Evolutionary conservation across 1,140 invertebrate genomes (phyloP).

Genomic region (Lordiphosa clarofinis): DNA sequence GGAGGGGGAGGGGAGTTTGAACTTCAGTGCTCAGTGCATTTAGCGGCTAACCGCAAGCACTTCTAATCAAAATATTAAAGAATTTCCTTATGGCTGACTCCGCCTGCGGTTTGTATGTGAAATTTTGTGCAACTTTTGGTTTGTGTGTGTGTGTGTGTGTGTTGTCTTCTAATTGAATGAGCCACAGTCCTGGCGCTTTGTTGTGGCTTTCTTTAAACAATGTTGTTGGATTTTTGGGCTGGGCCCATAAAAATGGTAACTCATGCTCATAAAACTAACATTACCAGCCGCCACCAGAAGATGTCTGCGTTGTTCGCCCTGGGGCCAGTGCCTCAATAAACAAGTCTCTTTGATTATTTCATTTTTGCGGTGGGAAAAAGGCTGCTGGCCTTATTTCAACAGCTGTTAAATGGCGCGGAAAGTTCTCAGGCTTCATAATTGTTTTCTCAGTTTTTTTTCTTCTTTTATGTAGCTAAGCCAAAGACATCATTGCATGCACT

Average conservation of each 20-base stretch:
- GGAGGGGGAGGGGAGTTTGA: background rate
- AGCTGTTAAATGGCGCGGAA: slow-evolving; percentile 51
- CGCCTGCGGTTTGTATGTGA: slow-evolving; percentile 39
- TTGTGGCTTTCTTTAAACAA: slow-evolving; percentile 49
- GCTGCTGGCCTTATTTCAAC: background rate
- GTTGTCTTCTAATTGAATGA: slow-evolving; percentile 59
- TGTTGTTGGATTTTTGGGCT: slow-evolving; percentile 3
- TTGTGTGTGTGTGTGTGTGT: background rate
- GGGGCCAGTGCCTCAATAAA: slow-evolving; percentile 32
- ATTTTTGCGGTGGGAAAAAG: background rate
- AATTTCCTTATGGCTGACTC: slow-evolving; percentile 40
- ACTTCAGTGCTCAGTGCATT: slow-evolving; percentile 25
- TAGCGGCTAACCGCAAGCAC: slow-evolving; percentile 63
- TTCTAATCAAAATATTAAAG: slow-evolving; percentile 67
- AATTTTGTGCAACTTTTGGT: slow-evolving; percentile 33
- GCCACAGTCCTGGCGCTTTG: slow-evolving; percentile 35
- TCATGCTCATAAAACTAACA: slow-evolving; percentile 56
- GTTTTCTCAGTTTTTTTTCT: background rate
- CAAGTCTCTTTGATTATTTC: slow-evolving; percentile 53
- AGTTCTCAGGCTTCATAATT: slow-evolving; percentile 34
- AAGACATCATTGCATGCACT: too few relatives aligned
- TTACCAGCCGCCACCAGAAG: slow-evolving; percentile 23
- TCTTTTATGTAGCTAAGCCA: too few relatives aligned
- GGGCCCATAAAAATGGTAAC: slow-evolving; percentile 49
- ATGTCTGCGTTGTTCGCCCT: background rate